phyloP scores from a whole-genome alignment of 2,797 vertebrate species.

The Orestias chungarensis region DNA sequence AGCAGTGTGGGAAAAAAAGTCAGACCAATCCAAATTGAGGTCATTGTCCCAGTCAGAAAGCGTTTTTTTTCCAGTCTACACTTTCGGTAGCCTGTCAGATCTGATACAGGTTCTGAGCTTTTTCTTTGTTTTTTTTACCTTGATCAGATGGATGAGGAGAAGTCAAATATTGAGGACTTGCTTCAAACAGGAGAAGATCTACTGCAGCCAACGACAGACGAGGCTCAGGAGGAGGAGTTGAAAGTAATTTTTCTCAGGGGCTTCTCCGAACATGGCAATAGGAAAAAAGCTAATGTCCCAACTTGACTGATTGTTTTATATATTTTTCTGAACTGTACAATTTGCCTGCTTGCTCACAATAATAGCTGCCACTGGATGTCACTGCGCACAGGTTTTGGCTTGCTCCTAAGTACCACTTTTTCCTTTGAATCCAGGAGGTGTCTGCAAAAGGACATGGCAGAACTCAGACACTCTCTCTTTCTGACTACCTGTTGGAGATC shows the following conservation, averaged over 20 bases:
- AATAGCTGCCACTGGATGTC: neutral
- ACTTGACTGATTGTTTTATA: neutral
- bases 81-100: neutral
- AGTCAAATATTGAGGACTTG: conserved; percentile 87
- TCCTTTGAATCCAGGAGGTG: conserved; percentile 50
- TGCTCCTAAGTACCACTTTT: neutral
- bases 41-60: conserved; percentile 36
- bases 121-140: conserved; percentile 2
- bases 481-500: conserved; percentile 90
- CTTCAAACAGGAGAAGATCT: conserved; percentile 88
- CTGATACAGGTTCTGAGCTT: conserved; percentile 8
- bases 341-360: neutral
- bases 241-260: conserved; percentile 83
- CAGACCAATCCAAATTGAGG: conserved; percentile 58
- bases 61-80: conserved; percentile 19
- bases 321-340: neutral
- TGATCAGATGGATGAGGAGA: conserved; percentile 89
- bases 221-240: conserved; percentile 85
- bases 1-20: conserved; percentile 21
- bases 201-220: conserved; percentile 84
- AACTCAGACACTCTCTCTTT: conserved; percentile 70
- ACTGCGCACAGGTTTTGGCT: neutral
- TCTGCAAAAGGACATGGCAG: conserved; percentile 34
- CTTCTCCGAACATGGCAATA: neutral
- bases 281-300: neutral